These are phyloP conservation scores for Chlorops oryzae DNA, from an alignment of 1,140 invertebrate genomes.

Conservation along the genomic window DNA sequence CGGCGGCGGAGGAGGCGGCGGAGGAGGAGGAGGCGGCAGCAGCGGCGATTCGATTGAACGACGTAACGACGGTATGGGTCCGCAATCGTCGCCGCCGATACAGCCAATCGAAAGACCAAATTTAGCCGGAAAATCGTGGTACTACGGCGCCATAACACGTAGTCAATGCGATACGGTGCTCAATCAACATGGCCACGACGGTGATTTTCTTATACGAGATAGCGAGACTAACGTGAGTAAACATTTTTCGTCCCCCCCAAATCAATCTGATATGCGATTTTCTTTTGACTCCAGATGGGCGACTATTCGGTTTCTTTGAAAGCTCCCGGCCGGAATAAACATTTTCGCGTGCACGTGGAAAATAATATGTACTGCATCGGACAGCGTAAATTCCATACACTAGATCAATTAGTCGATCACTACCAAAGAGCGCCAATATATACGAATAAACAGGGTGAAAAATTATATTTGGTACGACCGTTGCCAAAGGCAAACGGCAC, in stretches of 20 bases:
- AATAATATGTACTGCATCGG: conserved; percentile 93
- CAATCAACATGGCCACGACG: conserved; percentile 89
- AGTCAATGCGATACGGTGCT: conserved; percentile 92
- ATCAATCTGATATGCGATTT: no score
- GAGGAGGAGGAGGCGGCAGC: conserved; percentile 23
- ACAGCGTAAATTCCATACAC: conserved; percentile 90
- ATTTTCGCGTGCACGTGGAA: conserved; percentile 97
- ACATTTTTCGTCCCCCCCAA: no score
- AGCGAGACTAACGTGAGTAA: conserved; percentile 96
- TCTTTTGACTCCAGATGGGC: conserved; percentile 69
- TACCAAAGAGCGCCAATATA: conserved; percentile 98
- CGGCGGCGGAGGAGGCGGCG: conserved; percentile 46
- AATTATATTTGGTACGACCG: conserved; percentile 83
- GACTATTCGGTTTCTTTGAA: conserved; percentile 98
- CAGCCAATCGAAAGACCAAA: conserved; percentile 58
- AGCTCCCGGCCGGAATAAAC: conserved; percentile 95
- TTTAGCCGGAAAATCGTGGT: conserved; percentile 83
- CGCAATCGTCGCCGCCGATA: conserved; percentile 22
- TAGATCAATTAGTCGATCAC: conserved; percentile 96
- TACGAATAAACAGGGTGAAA: conserved; percentile 91
- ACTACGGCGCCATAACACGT: conserved; percentile 91
- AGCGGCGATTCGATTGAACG: conserved; percentile 40
- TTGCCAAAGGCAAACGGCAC: conserved; percentile 63
- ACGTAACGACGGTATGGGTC: conserved; percentile 40
- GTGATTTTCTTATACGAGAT: conserved; percentile 96